Evolutionary conservation across 2,113 vertebrate species (phyloP).

Genomic region (Philantomba maxwellii): DNA sequence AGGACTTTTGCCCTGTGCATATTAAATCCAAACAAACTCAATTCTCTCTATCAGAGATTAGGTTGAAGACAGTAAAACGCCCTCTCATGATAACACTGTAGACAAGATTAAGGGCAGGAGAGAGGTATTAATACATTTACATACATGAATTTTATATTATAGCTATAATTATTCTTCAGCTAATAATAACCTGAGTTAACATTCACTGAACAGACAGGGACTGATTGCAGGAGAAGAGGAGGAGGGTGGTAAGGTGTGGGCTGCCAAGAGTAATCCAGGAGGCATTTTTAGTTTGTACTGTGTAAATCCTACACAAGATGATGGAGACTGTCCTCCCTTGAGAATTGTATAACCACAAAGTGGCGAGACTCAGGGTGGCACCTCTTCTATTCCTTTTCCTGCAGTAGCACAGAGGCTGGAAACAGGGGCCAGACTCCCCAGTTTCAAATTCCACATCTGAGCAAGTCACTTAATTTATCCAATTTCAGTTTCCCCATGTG

Average conservation of each 20-base stretch:
- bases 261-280: not conserved
- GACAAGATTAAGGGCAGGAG: not conserved
- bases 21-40: not conserved
- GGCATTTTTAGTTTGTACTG: not conserved
- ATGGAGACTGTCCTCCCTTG: not conserved
- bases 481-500: not conserved
- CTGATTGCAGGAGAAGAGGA: not conserved
- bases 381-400: not conserved
- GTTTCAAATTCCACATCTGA: not conserved
- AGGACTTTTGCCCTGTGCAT: not conserved
- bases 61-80: not conserved
- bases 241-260: not conserved
- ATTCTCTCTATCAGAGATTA: not conserved
- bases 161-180: slow-evolving; percentile 32
- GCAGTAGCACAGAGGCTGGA: not conserved
- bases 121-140: slow-evolving; percentile 4
- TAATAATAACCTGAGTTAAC: slow-evolving; percentile 50
- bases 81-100: not conserved
- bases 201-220: not conserved
- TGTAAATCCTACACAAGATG: not conserved
- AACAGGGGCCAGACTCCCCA: not conserved
- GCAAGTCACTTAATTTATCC: not conserved
- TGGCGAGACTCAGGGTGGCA: accelerated
- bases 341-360: not conserved
- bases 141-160: slow-evolving; percentile 36